These are phyloP conservation scores for Zootoca vivipara DNA, from an alignment of 2,113 vertebrate species.

Conservation along the genomic window DNA sequence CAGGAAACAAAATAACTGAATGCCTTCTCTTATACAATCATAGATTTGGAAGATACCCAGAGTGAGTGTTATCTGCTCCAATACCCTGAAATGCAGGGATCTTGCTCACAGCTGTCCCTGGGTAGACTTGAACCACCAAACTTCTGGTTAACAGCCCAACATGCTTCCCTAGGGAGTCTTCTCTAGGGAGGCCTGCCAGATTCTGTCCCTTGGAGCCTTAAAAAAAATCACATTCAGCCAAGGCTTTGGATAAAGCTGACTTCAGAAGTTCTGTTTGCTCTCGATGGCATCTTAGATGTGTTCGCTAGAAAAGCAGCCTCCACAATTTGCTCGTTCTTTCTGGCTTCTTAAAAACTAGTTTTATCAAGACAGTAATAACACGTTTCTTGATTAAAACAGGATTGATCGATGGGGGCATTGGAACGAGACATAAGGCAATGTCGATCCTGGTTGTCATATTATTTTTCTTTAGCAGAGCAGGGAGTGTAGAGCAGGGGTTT, in stretches of 20 bases:
- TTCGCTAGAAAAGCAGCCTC: neutral
- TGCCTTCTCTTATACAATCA: too few species aligned
- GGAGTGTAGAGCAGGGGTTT: neutral
- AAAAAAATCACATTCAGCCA: neutral
- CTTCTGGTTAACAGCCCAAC: too few species aligned
- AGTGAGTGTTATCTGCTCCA: too few species aligned
- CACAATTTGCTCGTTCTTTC: neutral
- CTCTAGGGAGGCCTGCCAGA: neutral
- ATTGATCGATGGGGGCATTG: neutral
- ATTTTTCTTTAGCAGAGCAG: too few species aligned
- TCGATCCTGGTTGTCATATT: too few species aligned
- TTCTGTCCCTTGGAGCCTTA: neutral
- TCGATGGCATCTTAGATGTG: neutral
- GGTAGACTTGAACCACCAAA: too few species aligned
- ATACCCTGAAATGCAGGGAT: too few species aligned
- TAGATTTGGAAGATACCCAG: too few species aligned
- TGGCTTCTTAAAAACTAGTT: neutral
- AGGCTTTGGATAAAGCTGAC: neutral
- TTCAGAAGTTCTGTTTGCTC: neutral
- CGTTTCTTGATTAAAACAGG: neutral
- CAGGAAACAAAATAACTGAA: too few species aligned
- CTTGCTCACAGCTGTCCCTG: too few species aligned
- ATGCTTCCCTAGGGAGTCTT: too few species aligned
- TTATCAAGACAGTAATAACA: neutral
- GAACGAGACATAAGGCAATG: neutral